Conservation (phyloP, 1,140 invertebrate genomes). For the Solenopsis fugax region DNA sequence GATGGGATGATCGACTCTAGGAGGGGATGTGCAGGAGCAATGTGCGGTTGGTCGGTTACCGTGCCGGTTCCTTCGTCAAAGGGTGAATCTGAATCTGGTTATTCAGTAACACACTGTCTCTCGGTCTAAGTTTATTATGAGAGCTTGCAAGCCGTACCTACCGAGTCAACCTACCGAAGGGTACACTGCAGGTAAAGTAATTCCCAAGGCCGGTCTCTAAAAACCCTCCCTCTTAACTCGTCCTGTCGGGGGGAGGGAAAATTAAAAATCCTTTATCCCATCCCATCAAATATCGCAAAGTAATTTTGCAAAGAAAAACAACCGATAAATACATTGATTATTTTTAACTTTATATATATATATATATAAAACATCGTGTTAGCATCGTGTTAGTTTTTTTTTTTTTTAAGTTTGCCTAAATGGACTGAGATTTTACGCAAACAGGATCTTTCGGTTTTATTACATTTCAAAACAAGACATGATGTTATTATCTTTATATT, state of each 20-base stretch:
- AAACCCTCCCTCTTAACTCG: conserved; percentile 1
- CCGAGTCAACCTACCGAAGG: conserved; percentile 85
- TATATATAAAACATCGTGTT: no score
- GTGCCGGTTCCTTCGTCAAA: conserved; percentile 84
- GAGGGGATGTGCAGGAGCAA: conserved; percentile 84
- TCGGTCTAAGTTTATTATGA: conserved; percentile 86
- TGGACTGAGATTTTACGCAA: not conserved
- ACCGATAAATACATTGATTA: not conserved
- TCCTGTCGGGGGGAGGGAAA: not conserved
- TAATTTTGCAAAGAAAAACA: not conserved
- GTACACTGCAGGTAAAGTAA: conserved; percentile 87
- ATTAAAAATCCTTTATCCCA: conserved; percentile 26
- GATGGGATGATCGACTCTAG: conserved; percentile 87
- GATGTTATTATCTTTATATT: not conserved
- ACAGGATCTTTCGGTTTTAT: not conserved
- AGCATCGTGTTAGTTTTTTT: not conserved
- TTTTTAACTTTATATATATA: no score
- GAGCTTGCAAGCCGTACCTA: conserved; percentile 86
- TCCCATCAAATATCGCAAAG: not conserved
- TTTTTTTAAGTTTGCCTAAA: not conserved
- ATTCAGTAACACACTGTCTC: conserved; percentile 86
- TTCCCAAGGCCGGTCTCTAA: conserved; percentile 85
- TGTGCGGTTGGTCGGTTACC: conserved; percentile 84
- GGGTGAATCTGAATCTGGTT: conserved; percentile 86
- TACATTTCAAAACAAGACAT: not conserved